Evolutionary conservation across 2,797 vertebrate genomes (phyloP).

Genomic region (Zenarchopterus dispar): DNA sequence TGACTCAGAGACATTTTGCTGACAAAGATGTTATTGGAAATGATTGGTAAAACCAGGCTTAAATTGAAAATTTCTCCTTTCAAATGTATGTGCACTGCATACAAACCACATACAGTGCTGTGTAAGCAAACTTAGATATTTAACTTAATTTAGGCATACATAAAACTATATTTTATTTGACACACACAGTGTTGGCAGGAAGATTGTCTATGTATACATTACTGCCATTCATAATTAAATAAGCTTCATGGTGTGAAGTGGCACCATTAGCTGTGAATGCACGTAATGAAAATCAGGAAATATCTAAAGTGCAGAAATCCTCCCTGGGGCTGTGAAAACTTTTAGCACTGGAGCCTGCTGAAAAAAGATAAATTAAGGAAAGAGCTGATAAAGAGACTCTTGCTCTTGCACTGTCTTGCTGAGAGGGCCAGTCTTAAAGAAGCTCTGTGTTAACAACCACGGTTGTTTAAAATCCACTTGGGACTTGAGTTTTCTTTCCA

Average conservation of each 20-base stretch:
- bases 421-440: conserved; percentile 1
- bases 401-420: background rate
- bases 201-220: background rate
- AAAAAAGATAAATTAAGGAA: conserved; percentile 2
- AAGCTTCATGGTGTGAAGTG: background rate
- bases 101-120: background rate
- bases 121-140: background rate
- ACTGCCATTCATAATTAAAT: conserved; percentile 9
- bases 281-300: no score
- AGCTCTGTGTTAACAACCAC: conserved; percentile 2
- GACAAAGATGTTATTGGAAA: background rate
- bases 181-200: no score
- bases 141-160: background rate
- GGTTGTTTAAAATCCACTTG: background rate
- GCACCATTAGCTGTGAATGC: background rate
- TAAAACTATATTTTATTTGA: background rate
- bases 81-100: background rate
- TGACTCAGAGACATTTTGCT: background rate
- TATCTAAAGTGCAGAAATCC: background rate
- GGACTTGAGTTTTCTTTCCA: background rate
- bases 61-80: background rate
- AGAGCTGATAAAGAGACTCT: background rate
- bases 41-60: no score
- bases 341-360: background rate
- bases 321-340: background rate